Conservation (phyloP, 2,113 vertebrate genomes). For the Holacanthus passer region DNA sequence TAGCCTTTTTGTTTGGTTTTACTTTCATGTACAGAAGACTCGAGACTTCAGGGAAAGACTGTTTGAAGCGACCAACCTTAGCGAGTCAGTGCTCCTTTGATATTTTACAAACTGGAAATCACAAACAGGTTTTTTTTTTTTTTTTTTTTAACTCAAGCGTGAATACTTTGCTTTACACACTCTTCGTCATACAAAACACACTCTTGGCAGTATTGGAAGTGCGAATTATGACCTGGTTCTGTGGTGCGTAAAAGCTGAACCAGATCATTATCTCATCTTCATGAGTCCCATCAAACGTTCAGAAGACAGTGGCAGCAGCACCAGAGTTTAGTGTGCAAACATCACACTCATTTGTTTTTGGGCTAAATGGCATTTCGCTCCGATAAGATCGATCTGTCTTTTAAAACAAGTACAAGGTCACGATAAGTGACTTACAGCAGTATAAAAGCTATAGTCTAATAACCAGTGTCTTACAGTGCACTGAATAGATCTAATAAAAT, state of each 20-base stretch:
- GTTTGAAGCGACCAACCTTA: constrained; percentile 31
- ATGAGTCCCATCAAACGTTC: constrained; percentile 53
- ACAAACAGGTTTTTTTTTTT: constrained; percentile 59
- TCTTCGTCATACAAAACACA: constrained; percentile 71
- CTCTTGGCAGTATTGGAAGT: constrained; percentile 83
- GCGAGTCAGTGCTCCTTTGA: constrained; percentile 48
- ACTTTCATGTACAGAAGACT: constrained; percentile 78
- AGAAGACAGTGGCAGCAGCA: constrained; percentile 78
- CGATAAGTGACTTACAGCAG: constrained; percentile 68
- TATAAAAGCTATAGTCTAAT: constrained; percentile 78
- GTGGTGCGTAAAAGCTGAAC: constrained; percentile 47
- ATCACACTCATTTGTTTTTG: constrained; percentile 59
- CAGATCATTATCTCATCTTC: constrained; percentile 65
- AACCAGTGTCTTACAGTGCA: constrained; percentile 76
- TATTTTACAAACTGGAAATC: constrained; percentile 77
- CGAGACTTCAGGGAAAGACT: constrained; percentile 62
- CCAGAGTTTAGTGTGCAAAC: constrained; percentile 74
- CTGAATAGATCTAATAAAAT: constrained; percentile 75
- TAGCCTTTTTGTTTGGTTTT: constrained; percentile 77
- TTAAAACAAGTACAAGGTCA: constrained; percentile 70
- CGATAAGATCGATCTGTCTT: constrained; percentile 51
- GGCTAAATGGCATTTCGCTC: constrained; percentile 72
- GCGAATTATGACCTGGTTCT: constrained; percentile 74
- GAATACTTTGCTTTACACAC: constrained; percentile 60
- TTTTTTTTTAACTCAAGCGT: constrained; percentile 37